phyloP scores from a whole-genome alignment of 2,113 vertebrate species.

The Spermophilus dauricus region DNA sequence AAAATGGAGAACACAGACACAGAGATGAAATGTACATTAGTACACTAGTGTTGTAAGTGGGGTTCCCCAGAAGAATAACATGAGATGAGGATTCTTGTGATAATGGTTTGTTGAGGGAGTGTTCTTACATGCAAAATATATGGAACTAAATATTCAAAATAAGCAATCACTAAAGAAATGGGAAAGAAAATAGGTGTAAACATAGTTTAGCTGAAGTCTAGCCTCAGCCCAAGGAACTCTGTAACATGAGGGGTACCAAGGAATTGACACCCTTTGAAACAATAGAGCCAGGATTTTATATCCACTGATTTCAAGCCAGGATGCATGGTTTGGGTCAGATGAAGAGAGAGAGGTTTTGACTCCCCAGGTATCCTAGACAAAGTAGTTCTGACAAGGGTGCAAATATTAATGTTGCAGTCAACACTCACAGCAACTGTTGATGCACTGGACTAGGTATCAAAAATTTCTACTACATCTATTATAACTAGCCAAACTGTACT shows the following conservation, averaged over 20 bases:
- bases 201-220: neutral
- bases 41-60: neutral
- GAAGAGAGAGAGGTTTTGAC: conserved; percentile 34
- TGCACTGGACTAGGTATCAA: neutral
- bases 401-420: conserved; percentile 20
- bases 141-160: no score
- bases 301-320: neutral
- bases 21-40: conserved; percentile 10
- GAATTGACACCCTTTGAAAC: neutral
- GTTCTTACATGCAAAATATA: neutral
- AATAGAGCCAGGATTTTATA: neutral
- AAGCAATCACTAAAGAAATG: no score
- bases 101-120: neutral
- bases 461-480: neutral
- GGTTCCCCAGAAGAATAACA: neutral
- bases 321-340: neutral
- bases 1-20: neutral
- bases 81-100: neutral
- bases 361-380: neutral
- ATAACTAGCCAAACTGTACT: conserved; percentile 5
- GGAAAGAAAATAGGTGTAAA: neutral
- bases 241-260: neutral
- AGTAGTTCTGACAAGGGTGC: neutral
- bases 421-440: neutral
- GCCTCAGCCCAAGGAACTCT: neutral